Percentiles rank a stretch among this genome's conserved stretches.
Evolutionary conservation across 1,140 invertebrate genomes (phyloP).

Genomic region (Drosophila seguyi): DNA sequence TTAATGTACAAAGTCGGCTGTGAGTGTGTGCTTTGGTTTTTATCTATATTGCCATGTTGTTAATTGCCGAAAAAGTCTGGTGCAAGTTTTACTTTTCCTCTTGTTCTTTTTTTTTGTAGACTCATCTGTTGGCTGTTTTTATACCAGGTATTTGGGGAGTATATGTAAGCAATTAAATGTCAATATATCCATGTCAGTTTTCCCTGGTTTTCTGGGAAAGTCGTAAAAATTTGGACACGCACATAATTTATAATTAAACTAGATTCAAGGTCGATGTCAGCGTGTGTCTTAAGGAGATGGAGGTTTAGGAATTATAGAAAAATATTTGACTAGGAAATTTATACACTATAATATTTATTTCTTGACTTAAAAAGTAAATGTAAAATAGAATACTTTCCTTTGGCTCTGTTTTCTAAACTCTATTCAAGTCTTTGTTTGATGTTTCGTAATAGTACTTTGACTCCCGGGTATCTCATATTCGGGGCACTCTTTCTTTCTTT

Average conservation of each 20-base stretch:
- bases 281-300: not conserved
- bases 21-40: conserved; percentile 28
- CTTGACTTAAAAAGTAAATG: not conserved
- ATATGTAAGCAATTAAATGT: not conserved
- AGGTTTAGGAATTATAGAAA: not conserved
- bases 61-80: conserved; percentile 73
- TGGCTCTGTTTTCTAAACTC: not conserved
- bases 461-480: conserved; percentile 7
- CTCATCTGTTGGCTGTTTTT: conserved; percentile 9
- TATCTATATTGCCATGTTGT: conserved; percentile 70
- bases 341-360: not conserved
- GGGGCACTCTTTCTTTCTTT: not conserved
- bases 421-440: not conserved
- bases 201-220: not conserved
- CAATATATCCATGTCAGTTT: conserved; percentile 4
- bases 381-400: not conserved
- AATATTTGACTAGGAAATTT: not conserved
- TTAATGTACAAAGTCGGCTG: conserved; percentile 8
- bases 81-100: conserved; percentile 49
- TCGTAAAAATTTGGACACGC: not conserved
- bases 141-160: conserved; percentile 1
- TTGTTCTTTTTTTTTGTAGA: not conserved
- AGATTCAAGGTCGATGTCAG: not conserved
- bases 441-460: not conserved
- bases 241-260: conserved; percentile 16